A percentile compares a stretch with the other conserved stretches of the same genome.
Evolutionary conservation across 2,113 vertebrate genomes (phyloP).

Genomic region (Nymphicus hollandicus): DNA sequence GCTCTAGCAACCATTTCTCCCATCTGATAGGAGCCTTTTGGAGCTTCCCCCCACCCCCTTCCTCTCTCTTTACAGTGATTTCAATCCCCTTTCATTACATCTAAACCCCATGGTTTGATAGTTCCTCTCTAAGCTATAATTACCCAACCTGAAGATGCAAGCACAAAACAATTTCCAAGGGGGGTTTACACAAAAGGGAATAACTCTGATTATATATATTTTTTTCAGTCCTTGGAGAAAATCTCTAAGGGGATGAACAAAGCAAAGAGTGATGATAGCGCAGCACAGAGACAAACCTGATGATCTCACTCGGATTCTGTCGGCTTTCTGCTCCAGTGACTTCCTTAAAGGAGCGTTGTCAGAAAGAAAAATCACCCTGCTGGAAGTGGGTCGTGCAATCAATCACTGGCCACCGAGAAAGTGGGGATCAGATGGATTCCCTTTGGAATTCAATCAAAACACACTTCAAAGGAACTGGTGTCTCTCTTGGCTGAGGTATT

Average conservation of each 20-base stretch:
- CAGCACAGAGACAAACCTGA: not conserved
- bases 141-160: conserved; percentile 6
- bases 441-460: conserved; percentile 33
- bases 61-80: not conserved
- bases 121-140: not conserved
- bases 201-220: not conserved
- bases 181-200: not conserved
- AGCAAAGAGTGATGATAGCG: not conserved
- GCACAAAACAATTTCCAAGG: not conserved
- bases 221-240: not conserved
- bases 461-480: not conserved
- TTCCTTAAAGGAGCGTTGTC: conserved; percentile 26
- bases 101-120: not conserved
- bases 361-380: conserved; percentile 45
- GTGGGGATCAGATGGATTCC: conserved; percentile 1
- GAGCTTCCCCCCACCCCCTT: not conserved
- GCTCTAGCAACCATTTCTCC: not conserved
- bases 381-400: not conserved
- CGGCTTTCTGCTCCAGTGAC: not conserved
- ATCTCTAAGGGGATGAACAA: not conserved
- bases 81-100: not conserved
- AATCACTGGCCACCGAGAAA: not conserved
- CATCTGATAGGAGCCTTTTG: not conserved
- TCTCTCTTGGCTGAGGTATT: not conserved
- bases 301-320: not conserved